Evolutionary conservation across 2,797 vertebrate species (phyloP).

Genomic region (Glyptemys insculpta): DNA sequence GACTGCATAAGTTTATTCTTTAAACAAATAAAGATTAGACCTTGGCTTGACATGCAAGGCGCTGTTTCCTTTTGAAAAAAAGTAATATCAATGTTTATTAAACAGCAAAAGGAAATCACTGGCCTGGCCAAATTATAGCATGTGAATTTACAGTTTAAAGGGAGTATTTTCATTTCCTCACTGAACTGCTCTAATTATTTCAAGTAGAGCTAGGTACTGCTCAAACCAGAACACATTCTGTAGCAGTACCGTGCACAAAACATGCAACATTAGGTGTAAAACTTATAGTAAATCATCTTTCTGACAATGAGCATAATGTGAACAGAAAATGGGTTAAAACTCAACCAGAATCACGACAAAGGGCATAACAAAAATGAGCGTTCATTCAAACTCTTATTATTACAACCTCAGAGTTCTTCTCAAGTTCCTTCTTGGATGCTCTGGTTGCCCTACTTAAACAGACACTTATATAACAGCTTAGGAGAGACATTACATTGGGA

Average conservation of each 20-base stretch:
- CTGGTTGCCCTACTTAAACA: conserved; percentile 41
- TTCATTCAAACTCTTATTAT: conserved; percentile 21
- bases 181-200: background rate
- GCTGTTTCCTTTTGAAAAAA: background rate
- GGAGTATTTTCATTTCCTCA: background rate
- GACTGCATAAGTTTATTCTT: background rate
- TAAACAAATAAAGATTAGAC: background rate
- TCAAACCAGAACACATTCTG: background rate
- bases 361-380: background rate
- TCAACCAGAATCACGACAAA: background rate
- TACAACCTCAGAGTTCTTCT: conserved; percentile 42
- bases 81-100: background rate
- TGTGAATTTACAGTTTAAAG: background rate
- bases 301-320: background rate
- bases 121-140: background rate
- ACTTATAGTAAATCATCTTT: background rate
- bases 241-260: background rate
- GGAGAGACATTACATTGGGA: conserved; percentile 21
- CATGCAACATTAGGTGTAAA: background rate
- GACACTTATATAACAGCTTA: conserved; percentile 43
- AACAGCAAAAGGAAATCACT: background rate
- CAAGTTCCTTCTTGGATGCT: conserved; percentile 57
- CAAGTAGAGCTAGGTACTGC: background rate
- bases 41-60: background rate
- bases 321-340: conserved; percentile 5